Conservation (phyloP, 1,140 invertebrate genomes). For the Dreissena polymorpha region DNA sequence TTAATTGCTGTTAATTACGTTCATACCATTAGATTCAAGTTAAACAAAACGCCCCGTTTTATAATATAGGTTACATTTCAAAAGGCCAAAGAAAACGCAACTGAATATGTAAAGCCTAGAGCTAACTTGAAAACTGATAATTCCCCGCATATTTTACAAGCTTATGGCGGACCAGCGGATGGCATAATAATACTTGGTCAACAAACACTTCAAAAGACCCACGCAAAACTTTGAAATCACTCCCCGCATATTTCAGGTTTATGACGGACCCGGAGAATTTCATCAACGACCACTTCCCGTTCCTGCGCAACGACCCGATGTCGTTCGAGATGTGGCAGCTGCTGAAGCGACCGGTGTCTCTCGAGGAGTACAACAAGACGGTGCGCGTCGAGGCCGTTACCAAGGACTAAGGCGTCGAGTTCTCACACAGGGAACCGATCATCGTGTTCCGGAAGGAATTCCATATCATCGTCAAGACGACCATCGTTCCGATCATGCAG, state of each 20-base stretch:
- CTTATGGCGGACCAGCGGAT: no score
- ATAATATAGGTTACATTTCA: no score
- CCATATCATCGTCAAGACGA: slow-evolving; percentile 55
- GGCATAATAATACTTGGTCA: no score
- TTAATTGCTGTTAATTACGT: no score
- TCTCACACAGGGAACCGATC: slow-evolving; percentile 52
- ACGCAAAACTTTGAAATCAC: no score
- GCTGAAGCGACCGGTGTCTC: slow-evolving; percentile 54
- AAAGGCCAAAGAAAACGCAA: no score
- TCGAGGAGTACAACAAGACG: slow-evolving; percentile 60
- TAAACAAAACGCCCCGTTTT: no score
- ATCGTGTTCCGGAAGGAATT: slow-evolving; percentile 54
- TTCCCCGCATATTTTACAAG: neutral
- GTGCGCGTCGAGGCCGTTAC: slow-evolving; percentile 49
- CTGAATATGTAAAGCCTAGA: no score
- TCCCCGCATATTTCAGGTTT: no score
- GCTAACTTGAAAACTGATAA: no score
- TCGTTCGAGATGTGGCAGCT: slow-evolving; percentile 61
- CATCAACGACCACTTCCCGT: slow-evolving; percentile 81
- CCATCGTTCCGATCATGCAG: slow-evolving; percentile 51
- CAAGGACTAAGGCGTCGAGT: slow-evolving; percentile 50
- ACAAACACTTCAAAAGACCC: no score
- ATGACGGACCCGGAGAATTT: slow-evolving; percentile 81
- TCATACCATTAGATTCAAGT: no score
- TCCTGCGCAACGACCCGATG: slow-evolving; percentile 68